Evolutionary conservation across 2,888 invertebrate genomes (phyloP), one percentile per base, ranked within the genome.

Genomic region (Euphydryas editha): DNA sequence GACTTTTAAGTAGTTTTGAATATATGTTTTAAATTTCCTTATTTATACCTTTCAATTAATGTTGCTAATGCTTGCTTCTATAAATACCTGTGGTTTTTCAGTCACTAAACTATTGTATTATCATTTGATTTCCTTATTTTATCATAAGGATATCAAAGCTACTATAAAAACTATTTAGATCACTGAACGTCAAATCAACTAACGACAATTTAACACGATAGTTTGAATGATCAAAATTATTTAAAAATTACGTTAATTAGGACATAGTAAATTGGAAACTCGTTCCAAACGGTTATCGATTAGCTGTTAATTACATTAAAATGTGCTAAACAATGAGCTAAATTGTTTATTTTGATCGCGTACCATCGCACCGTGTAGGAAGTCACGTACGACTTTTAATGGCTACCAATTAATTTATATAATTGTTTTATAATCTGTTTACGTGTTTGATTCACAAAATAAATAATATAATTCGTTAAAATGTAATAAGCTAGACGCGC

Each of bases 311-410:
- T 71, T 62, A 62, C 39, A 59, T 63, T 59, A 61, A 63, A 69
- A 72, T 66, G 61, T 55, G 4, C 42, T n/a, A 21, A 67, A 63
- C 62, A 61, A 59, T 72, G 59, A 49, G 21, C 18, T 1, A 65
- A 72, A 70, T 68, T 37, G 47, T 68, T 68, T 72, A 66, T 71
- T 68, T 64, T 71, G 66, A 68, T 68, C 63, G 64, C 42, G n/a
- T 24, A 4, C 37, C 17, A 44, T n/a, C 54, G 58, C 60, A 64
- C 17, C 71, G 69, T 70, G 72, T 59, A 51, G 36, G 54, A 15
- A 60, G 71, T 73, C 72, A 73, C 72, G 72, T 73, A 73, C 55
- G 59, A 42, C 36, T 21, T 57, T 61, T 62, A 66, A 72, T 49
- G 24, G 18, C 46, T 18, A 36, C 20, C 51, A 49, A 59, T 49